A percentile compares a stretch with the other conserved stretches of the same genome.
phyloP scores from a whole-genome alignment of 1,140 invertebrate genomes.

The Neomicropteryx cornuta region DNA sequence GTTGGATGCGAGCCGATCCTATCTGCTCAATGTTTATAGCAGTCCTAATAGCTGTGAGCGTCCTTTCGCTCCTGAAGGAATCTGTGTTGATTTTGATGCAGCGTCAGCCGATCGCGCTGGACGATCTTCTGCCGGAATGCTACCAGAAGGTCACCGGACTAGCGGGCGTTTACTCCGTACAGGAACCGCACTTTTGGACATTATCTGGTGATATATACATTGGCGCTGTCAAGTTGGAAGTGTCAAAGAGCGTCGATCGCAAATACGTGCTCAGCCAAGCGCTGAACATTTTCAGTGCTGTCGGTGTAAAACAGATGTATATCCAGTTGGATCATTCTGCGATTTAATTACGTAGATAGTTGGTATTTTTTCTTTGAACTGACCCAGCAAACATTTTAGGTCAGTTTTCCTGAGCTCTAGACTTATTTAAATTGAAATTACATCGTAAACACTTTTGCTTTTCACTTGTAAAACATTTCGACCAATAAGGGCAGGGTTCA shows the following conservation, averaged over 20 bases:
- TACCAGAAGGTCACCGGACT: slow-evolving; percentile 86
- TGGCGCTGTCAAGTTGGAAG: slow-evolving; percentile 87
- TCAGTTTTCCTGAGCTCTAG: no score
- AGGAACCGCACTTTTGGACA: slow-evolving; percentile 96
- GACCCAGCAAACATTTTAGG: no score
- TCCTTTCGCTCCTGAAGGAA: slow-evolving; percentile 69
- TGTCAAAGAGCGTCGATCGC: slow-evolving; percentile 79
- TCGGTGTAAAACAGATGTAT: slow-evolving; percentile 81
- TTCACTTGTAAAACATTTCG: no score
- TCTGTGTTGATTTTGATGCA: slow-evolving; percentile 88
- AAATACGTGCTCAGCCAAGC: slow-evolving; percentile 86
- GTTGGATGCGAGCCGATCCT: slow-evolving; percentile 93
- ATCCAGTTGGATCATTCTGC: slow-evolving; percentile 85
- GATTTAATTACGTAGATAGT: no score
- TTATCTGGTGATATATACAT: slow-evolving; percentile 87
- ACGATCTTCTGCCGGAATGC: slow-evolving; percentile 73
- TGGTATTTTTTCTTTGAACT: no score
- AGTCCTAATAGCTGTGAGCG: slow-evolving; percentile 72
- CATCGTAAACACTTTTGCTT: no score
- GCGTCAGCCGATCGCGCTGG: slow-evolving; percentile 72
- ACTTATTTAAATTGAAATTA: no score
- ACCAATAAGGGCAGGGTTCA: no score
- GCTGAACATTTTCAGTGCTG: slow-evolving; percentile 85
- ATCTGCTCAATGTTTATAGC: slow-evolving; percentile 93
- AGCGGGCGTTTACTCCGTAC: slow-evolving; percentile 82